These are phyloP conservation scores for Mesopsocus fuscifrons DNA, from an alignment of 2,888 invertebrate genomes.

Conservation along the genomic window DNA sequence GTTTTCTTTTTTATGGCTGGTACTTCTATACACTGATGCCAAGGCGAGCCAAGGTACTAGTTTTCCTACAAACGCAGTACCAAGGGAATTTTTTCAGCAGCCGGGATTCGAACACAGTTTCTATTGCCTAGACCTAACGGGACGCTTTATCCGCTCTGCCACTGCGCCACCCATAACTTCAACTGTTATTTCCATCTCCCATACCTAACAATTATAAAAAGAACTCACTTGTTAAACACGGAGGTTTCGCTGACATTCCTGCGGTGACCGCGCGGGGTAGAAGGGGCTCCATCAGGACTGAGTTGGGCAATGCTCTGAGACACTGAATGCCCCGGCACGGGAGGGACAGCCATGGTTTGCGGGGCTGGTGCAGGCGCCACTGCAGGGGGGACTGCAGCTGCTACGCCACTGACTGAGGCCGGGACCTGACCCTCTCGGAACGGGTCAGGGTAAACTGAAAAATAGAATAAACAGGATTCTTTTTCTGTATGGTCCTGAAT, in stretches of 20 bases:
- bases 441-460: slow-evolving; percentile 42
- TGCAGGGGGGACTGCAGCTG: slow-evolving; percentile 17
- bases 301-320: slow-evolving; percentile 14
- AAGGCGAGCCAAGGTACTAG: no score
- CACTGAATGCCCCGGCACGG: slow-evolving; percentile 9
- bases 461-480: slow-evolving; percentile 5
- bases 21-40: no score
- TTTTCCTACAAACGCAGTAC: no score
- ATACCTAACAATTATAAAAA: no score
- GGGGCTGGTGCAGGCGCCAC: slow-evolving; percentile 16
- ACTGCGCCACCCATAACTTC: no score
- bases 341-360: background rate
- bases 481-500: no score
- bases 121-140: no score
- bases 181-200: no score
- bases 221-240: slow-evolving; percentile 64
- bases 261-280: slow-evolving; percentile 36
- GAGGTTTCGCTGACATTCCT: slow-evolving; percentile 72
- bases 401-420: slow-evolving; percentile 21
- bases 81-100: no score
- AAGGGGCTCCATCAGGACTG: slow-evolving; percentile 9
- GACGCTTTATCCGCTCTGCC: no score
- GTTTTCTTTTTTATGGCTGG: no score
- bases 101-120: no score
- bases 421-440: slow-evolving; percentile 33